Evolutionary conservation across 2,797 vertebrate species (phyloP), one percentile per base, ranked within the genome.

Genomic region (Lithobates pipiens): DNA sequence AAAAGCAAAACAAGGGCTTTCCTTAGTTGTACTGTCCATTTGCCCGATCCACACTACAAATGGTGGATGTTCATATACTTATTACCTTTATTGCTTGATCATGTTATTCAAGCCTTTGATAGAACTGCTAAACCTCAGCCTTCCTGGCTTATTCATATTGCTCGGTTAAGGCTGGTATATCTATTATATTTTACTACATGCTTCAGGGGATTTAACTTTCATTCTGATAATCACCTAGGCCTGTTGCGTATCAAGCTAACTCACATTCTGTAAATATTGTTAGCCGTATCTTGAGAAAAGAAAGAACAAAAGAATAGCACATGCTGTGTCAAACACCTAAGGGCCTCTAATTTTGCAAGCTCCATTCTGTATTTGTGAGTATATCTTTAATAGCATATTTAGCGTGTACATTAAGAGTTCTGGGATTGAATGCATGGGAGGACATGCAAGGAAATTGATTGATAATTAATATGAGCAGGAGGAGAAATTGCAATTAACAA

Each of bases 401-500:
- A 86, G 89, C 86, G 32, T 89, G 36, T 68, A 27, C 18, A 36
- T 32, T 65, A 75, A 67, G 23, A 63, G 21, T 73, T 67, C 10
- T 23, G 29, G 15, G 89, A 90, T 88, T 92, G 89, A 85, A 91
- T 91, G 89, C 6, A 0, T 90, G 89, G 91, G 88, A 93, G 86
- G 73, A 70, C 78, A 91, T 89, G 91, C 90, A 92, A 91, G 85
- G 83, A 92, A 88, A 82, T 89, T 76, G 84, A 91, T 84, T 91
- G 86, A 92, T 88, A 93, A 92, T 76, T 92, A 90, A 91, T 91
- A 92, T 50, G 85, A 88, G 82, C 85, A 89, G 86, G 70, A 93
- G 89, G 88, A 86, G 90, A 91, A 91, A 90, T 76, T 85, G 67
- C 83, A 90, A 90, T 92, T 92, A 89, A 92, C 93, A 93, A 89